Percentiles rank a stretch among this genome's conserved stretches.
Conservation (phyloP, 1,140 invertebrate species). For the Leptinotarsa defecta region DNA sequence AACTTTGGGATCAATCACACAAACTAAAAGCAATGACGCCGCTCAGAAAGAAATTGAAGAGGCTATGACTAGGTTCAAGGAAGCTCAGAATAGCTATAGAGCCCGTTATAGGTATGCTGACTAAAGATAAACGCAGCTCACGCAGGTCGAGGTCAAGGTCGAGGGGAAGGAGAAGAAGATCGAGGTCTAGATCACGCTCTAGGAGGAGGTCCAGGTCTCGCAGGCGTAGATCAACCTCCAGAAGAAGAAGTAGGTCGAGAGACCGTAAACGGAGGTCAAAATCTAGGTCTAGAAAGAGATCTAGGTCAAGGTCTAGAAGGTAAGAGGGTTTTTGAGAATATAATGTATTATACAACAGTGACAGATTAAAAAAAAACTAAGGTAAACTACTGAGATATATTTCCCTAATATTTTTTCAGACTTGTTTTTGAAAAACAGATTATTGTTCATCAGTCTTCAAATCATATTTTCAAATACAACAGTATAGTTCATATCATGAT, state of each 20-base stretch:
- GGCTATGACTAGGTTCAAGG: slow-evolving; percentile 85
- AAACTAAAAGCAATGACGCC: no score
- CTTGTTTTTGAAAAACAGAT: no score
- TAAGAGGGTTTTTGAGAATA: slow-evolving; percentile 22
- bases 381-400: no score
- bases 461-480: no score
- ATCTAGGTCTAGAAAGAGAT: slow-evolving; percentile 53
- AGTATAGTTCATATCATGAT: no score
- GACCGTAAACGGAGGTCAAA: slow-evolving; percentile 57
- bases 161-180: slow-evolving; percentile 61
- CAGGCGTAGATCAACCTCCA: slow-evolving; percentile 52
- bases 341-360: no score
- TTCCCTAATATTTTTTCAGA: no score
- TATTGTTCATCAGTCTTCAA: no score
- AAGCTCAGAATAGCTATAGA: slow-evolving; percentile 93
- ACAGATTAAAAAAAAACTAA: no score
- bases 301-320: slow-evolving; percentile 63
- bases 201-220: slow-evolving; percentile 64
- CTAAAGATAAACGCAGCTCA: slow-evolving; percentile 77
- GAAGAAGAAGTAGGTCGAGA: slow-evolving; percentile 47
- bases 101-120: slow-evolving; percentile 82
- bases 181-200: slow-evolving; percentile 57
- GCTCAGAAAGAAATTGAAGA: no score
- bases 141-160: slow-evolving; percentile 62
- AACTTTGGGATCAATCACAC: no score